A percentile compares a stretch with the other conserved stretches of the same genome.
phyloP scores from a whole-genome alignment of 2,888 invertebrate species.

The Drosophila anceps region DNA sequence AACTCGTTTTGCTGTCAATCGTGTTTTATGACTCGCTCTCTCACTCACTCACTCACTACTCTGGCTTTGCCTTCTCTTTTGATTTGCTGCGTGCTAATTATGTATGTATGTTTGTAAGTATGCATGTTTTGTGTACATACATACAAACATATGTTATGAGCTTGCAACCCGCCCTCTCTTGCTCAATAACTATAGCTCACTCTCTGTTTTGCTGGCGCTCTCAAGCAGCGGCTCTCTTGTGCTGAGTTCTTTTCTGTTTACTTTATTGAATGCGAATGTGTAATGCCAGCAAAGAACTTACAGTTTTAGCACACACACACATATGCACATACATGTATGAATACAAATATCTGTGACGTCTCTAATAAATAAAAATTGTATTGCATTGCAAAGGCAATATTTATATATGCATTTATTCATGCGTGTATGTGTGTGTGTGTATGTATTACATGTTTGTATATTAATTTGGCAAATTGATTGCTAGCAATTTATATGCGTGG shows the following conservation, averaged over 20 bases:
- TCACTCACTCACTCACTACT: constrained; percentile 4
- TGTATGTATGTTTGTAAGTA: constrained; percentile 39
- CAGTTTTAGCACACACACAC: neutral
- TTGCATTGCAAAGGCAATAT: constrained; percentile 9
- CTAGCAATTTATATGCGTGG: constrained; percentile 71
- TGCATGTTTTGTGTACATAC: constrained; percentile 9
- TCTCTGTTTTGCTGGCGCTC: neutral
- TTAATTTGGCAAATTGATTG: constrained; percentile 68
- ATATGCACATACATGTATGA: neutral
- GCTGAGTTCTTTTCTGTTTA: constrained; percentile 35
- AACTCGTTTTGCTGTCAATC: constrained; percentile 41
- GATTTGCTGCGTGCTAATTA: constrained; percentile 53
- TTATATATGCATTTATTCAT: constrained; percentile 14
- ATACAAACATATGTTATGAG: constrained; percentile 3
- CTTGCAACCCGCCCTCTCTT: constrained; percentile 29
- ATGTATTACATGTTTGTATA: constrained; percentile 9
- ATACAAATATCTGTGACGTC: constrained; percentile 14
- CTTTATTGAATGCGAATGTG: constrained; percentile 27
- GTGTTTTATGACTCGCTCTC: constrained; percentile 25
- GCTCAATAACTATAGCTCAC: neutral
- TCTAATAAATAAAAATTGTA: constrained; percentile 50
- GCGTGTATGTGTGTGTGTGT: constrained; percentile 1
- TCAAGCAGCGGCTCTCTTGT: constrained; percentile 4
- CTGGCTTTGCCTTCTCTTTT: constrained; percentile 47
- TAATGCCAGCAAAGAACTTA: constrained; percentile 21